Evolutionary conservation across 2,888 invertebrate species (phyloP), one percentile per base, ranked within the genome.

Genomic region (Chaetogeoica ovagalla): DNA sequence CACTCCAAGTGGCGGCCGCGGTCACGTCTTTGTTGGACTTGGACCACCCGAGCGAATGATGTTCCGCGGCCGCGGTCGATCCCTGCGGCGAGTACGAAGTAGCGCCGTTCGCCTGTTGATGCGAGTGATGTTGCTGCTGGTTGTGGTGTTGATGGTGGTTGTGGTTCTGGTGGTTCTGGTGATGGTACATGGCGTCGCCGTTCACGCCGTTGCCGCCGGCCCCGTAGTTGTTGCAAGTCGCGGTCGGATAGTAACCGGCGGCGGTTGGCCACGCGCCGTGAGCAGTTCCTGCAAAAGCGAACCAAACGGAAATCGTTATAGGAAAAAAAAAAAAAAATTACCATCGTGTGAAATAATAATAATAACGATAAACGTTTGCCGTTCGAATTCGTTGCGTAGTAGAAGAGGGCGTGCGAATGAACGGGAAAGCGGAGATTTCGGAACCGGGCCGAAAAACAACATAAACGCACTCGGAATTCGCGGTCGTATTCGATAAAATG

Each of bases 41-140:
- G 11, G 63, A 8, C 79, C 79, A 79, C 57, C 71, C 79, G 66
- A 79, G 52, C 15, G 79, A 79, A 23, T 79, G 75, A 30, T 75
- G 79, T 13, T 79, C 71, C 19, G 39, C 43, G 13, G 21, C 69
- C 4, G 69, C 69, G 57, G 71, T 19, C 23, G 59, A 0, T 21
- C 55, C 65, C n/a, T 79, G 79, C 17, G 79, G 63, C 30, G 79
- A 71, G 37, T 79, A 79, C 39, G 79, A 79, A 4, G 77, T 37
- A 30, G 2, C 30, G 21, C 48, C 59, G 55, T 69, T 63, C 9
- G 37, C 7, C 63, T 79, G 79, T 39, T 79, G 79, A 13, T 79
- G 79, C 66, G 75, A 8, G 21, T 79, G 77, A 2, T 79, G 77
- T 21, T 70, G 76, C 6, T 57, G 43, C 1, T 43, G 2, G 43